phyloP scores from a whole-genome alignment of 2,113 vertebrate genomes.

The Elephantulus edwardii region DNA sequence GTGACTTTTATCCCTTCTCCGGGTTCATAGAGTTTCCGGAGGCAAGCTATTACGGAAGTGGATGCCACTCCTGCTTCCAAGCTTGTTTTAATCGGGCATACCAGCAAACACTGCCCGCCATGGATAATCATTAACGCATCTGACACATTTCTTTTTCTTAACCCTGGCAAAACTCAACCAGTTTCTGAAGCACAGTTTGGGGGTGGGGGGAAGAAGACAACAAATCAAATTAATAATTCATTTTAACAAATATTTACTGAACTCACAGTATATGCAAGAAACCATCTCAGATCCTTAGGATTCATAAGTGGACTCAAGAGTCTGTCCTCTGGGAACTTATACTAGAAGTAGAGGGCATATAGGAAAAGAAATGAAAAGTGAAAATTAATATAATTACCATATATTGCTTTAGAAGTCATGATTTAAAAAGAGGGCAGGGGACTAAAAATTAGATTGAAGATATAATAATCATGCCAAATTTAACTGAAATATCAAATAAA shows the following conservation, averaged over 20 bases:
- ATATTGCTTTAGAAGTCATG: slow-evolving; percentile 7
- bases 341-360: neutral
- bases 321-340: neutral
- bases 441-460: neutral
- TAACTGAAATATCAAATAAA: slow-evolving; percentile 11
- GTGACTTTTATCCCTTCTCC: no score
- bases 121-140: neutral
- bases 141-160: neutral
- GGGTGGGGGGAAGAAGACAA: neutral
- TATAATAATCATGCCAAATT: neutral
- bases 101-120: no score
- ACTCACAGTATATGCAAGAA: neutral
- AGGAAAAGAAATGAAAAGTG: neutral
- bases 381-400: neutral
- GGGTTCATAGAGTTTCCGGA: no score
- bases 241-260: neutral
- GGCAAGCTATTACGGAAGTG: no score
- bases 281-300: neutral
- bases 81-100: no score
- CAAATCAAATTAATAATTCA: slow-evolving; percentile 1
- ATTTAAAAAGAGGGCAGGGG: neutral
- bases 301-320: neutral
- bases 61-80: no score
- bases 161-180: neutral
- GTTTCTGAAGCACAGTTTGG: neutral